Evolutionary conservation across 35 echinoderm and acorn worm genomes (phyloP), one percentile per base, ranked within the genome.

Genomic region (Holothuria glaberrima): DNA sequence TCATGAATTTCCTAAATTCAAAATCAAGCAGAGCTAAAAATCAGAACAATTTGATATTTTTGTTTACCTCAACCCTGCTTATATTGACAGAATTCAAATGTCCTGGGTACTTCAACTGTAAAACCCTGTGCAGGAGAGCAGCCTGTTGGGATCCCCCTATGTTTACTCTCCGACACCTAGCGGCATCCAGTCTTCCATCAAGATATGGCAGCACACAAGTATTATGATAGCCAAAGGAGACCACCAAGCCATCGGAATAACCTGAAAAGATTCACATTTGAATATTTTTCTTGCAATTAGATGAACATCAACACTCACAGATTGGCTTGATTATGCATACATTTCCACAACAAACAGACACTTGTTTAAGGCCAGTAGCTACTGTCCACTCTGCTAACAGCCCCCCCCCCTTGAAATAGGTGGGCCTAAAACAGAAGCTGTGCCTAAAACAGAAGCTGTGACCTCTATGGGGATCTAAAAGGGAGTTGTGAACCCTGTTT

Each of bases 81-180:
- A 93, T 75, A 30, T 94, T 99, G 77, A 99, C 80, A 63, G 90
- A 86, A 59, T 88, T 85, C 88, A 93, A 90, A 81, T 99, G 97
- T 0, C 82, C 91, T 7, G 93, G 97, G 41, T 99, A 99, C 82
- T 93, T 99, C 52, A 99, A 85, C 68, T 99, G 96, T 31, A 99
- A 88, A 16, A 93, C 29, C 27, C 94, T 58, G 31, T 93, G 93
- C 21, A 95, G 46, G 54, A 88, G 93, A 10, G 70, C 61, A 2
- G 89, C 84, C 25, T 80, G 61, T 44, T 98, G 90, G 21, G 46
- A 22, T 20, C 96, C 96, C 41, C 96, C 96, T 0, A 98, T 60
- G 69, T 94, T 98, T 56, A 98, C 46, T 19, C 96, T 79, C 16
- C 88, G 50, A 45, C 96, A 93, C 33, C 90, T 75, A 25, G 88